A percentile compares a stretch with the other conserved stretches of the same genome.
phyloP scores from a whole-genome alignment of 2,797 vertebrate genomes.

The Pantherophis vulpinus region DNA sequence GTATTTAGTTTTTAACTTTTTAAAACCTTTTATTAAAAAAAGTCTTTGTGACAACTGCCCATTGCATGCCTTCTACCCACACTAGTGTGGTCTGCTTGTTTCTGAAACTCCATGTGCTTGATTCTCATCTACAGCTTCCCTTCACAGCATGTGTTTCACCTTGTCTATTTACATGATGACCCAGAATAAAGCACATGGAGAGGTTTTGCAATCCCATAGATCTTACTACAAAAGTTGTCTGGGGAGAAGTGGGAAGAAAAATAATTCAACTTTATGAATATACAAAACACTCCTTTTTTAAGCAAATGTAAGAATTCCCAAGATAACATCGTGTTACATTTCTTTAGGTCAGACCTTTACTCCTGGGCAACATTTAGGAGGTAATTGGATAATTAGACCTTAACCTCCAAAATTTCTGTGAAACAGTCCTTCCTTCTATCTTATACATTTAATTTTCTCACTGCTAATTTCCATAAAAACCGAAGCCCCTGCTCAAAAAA shows the following conservation, averaged over 20 bases:
- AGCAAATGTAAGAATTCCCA: background rate
- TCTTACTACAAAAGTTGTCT: background rate
- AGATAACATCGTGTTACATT: background rate
- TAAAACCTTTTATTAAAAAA: background rate
- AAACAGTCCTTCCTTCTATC: constrained; percentile 14
- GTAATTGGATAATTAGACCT: background rate
- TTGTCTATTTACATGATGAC: background rate
- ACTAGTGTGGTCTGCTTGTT: background rate
- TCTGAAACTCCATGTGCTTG: background rate
- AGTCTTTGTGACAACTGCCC: background rate
- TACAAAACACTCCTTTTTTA: constrained; percentile 5
- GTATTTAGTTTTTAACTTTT: background rate
- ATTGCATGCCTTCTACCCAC: constrained; percentile 14
- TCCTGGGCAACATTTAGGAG: background rate
- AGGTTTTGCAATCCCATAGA: background rate
- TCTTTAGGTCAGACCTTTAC: background rate
- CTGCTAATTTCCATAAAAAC: constrained; percentile 39
- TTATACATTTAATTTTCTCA: constrained; percentile 49
- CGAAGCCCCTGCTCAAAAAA: background rate
- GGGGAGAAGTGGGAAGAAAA: background rate
- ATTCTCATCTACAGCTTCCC: background rate
- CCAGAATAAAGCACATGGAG: constrained; percentile 21
- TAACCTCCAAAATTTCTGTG: constrained; percentile 31
- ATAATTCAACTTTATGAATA: constrained; percentile 31
- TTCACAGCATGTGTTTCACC: background rate